Percentiles rank a stretch among this genome's conserved stretches.
These are phyloP conservation scores for Homalodisca vitripennis DNA, from an alignment of 1,140 invertebrate genomes.

Conservation along the genomic window DNA sequence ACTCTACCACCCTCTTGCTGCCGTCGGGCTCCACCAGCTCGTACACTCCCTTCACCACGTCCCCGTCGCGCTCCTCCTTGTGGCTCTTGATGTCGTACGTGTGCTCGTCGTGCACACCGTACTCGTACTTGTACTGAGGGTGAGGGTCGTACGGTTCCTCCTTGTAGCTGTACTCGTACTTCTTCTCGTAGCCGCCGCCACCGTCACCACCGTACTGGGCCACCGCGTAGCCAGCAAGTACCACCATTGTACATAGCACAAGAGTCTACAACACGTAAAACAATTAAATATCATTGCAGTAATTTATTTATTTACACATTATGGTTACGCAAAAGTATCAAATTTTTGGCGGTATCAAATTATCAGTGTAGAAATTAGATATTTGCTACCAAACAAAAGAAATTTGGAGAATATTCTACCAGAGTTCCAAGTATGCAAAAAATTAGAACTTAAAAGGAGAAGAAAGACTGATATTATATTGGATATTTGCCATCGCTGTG, in stretches of 20 bases:
- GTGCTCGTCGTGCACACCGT: slow-evolving; percentile 54
- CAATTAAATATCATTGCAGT: too few species aligned
- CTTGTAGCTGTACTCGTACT: slow-evolving; percentile 30
- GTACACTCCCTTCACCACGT: slow-evolving; percentile 53
- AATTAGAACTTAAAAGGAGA: too few species aligned
- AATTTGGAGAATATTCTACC: too few species aligned
- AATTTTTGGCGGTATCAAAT: too few species aligned
- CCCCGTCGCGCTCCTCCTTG: slow-evolving; percentile 53
- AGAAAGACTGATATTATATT: too few species aligned
- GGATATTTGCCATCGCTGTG: too few species aligned
- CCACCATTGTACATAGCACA: neutral
- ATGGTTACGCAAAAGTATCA: too few species aligned
- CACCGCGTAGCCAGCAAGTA: neutral
- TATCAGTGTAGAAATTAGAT: too few species aligned
- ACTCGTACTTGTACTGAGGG: slow-evolving; percentile 54
- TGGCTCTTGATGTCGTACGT: slow-evolving; percentile 58
- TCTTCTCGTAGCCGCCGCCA: slow-evolving; percentile 28
- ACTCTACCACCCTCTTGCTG: slow-evolving; percentile 35
- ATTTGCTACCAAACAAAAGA: too few species aligned
- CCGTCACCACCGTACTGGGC: slow-evolving; percentile 26
- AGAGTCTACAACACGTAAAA: too few species aligned
- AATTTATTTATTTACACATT: too few species aligned
- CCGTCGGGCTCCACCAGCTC: slow-evolving; percentile 39
- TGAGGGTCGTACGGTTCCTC: slow-evolving; percentile 13
- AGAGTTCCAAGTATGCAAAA: too few species aligned